Conservation (phyloP, 30 jellyfish, hydroid and myxozoan genomes). For the Aurelia sp. region DNA sequence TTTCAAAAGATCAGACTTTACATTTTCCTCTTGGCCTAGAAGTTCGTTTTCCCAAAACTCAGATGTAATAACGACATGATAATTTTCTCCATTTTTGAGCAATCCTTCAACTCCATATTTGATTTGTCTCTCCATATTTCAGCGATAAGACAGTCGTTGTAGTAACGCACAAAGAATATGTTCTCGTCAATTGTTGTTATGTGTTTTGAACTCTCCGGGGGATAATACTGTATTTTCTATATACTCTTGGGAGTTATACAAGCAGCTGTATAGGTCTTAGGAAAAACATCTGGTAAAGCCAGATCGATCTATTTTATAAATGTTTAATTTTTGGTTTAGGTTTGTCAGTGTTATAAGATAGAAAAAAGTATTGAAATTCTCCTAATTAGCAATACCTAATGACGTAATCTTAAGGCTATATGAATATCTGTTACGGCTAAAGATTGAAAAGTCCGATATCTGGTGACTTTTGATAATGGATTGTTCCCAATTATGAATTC, state of each 20-base stretch:
- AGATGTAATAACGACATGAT: too few species aligned
- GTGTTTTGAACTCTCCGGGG: background rate
- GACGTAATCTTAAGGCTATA: too few species aligned
- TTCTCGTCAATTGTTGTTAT: background rate
- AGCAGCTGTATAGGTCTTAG: constrained; percentile 14
- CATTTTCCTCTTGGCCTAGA: background rate
- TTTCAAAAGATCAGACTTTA: background rate
- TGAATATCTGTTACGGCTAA: too few species aligned
- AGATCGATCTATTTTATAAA: constrained; percentile 4
- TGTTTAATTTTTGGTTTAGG: constrained; percentile 5
- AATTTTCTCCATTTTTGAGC: too few species aligned
- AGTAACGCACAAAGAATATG: background rate
- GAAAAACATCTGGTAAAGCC: background rate
- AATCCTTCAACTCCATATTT: too few species aligned
- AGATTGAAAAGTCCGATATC: too few species aligned
- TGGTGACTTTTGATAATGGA: too few species aligned
- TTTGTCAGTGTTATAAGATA: background rate
- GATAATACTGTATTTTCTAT: background rate
- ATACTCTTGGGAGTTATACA: background rate
- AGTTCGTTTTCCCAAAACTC: background rate
- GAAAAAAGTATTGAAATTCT: too few species aligned
- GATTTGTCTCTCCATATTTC: too few species aligned
- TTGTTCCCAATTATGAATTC: too few species aligned
- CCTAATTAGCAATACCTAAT: too few species aligned
- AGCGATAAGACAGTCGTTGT: too few species aligned